These are phyloP conservation scores for Forbesichthys papilliferus DNA, from an alignment of 2,113 vertebrate species.

Conservation along the genomic window DNA sequence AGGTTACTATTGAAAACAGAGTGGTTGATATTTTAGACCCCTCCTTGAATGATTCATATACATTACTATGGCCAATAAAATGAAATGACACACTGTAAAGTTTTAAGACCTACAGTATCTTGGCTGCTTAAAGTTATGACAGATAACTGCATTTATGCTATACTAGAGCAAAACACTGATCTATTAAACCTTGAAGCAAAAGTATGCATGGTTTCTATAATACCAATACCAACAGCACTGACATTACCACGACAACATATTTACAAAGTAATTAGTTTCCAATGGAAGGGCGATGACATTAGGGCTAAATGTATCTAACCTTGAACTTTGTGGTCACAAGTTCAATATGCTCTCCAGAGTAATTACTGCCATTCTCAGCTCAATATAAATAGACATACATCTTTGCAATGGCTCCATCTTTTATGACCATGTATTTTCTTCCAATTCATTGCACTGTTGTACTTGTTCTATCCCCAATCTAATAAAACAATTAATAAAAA, in stretches of 20 bases:
- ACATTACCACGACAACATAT: not conserved
- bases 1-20: constrained; percentile 53
- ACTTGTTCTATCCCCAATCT: not conserved
- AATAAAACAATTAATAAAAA: not conserved
- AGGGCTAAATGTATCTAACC: not conserved
- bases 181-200: not conserved
- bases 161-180: not conserved
- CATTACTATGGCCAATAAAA: constrained; percentile 21
- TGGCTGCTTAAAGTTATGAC: constrained; percentile 25
- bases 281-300: not conserved
- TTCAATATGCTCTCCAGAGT: not conserved
- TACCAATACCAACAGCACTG: not conserved
- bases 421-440: not conserved
- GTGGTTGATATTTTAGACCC: constrained; percentile 49
- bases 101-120: not conserved
- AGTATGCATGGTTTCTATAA: not conserved
- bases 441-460: accelerated
- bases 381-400: not conserved
- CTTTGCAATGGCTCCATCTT: not conserved
- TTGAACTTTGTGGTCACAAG: not conserved
- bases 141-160: constrained; percentile 1
- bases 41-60: constrained; percentile 35
- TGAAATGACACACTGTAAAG: constrained; percentile 35
- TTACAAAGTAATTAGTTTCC: not conserved
- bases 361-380: not conserved